These are phyloP conservation scores for Nannospalax galili DNA, from an alignment of 2,113 vertebrate species.

Conservation along the genomic window DNA sequence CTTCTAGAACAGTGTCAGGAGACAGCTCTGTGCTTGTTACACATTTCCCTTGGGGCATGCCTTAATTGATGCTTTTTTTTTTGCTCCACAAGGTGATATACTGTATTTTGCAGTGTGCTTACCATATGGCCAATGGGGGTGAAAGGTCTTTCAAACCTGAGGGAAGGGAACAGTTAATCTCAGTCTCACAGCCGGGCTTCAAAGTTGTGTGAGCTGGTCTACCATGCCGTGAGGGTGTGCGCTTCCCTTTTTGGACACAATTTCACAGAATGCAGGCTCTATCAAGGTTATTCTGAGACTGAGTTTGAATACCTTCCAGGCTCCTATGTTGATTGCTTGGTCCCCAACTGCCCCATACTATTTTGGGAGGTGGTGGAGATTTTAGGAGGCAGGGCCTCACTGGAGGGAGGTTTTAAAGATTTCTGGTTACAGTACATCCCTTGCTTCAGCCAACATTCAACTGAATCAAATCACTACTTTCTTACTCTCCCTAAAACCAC, in stretches of 20 bases:
- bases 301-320: neutral
- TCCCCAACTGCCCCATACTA: neutral
- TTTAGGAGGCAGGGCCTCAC: too few species aligned
- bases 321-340: neutral
- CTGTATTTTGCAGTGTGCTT: too few species aligned
- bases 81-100: neutral
- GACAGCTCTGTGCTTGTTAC: slow-evolving; percentile 39
- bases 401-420: neutral
- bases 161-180: neutral
- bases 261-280: neutral
- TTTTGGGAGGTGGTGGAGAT: neutral
- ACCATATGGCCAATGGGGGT: neutral
- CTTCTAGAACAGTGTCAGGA: slow-evolving; percentile 51
- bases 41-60: slow-evolving; percentile 7
- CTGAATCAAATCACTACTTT: neutral
- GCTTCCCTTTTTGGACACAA: neutral
- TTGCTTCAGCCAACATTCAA: neutral
- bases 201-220: neutral
- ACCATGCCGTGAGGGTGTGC: neutral
- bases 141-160: neutral
- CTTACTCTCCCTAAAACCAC: neutral
- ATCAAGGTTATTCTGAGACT: neutral
- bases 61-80: neutral
- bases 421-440: neutral
- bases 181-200: neutral